Evolutionary conservation across 2,113 vertebrate species (phyloP).

Genomic region (Sus scrofa): T2T-Sscrofa CM000820.6:2606001-2606500

Average conservation of each 20-base stretch:
- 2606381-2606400: too few relatives aligned
- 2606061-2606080: not conserved
- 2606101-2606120: not conserved
- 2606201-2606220: not conserved
- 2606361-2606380: not conserved
- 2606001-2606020: not conserved
- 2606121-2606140: not conserved
- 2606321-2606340: not conserved
- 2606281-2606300: not conserved
- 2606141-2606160: not conserved
- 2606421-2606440: too few relatives aligned
- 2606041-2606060: constrained; percentile 28
- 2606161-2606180: not conserved
- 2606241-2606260: not conserved
- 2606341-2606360: not conserved
- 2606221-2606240: not conserved
- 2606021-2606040: not conserved
- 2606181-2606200: not conserved
- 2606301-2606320: not conserved
- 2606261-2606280: not conserved
- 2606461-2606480: too few relatives aligned
- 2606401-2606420: too few relatives aligned
- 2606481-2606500: too few relatives aligned
- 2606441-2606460: too few relatives aligned
- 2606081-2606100: not conserved